These are phyloP conservation scores for Microtus oregoni DNA, from an alignment of 2,113 vertebrate genomes.

Conservation along the genomic window DNA sequence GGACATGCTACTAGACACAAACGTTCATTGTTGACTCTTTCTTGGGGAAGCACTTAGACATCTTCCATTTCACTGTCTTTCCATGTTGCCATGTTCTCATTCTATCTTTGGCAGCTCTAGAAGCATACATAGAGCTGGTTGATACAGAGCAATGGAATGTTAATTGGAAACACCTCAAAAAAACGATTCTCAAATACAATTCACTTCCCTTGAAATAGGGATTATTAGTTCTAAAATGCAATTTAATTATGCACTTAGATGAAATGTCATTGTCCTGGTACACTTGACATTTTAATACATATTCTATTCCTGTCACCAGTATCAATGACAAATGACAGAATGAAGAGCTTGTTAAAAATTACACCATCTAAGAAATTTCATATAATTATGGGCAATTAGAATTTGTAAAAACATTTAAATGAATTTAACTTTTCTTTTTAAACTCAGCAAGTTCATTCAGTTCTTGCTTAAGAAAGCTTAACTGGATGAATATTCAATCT, in stretches of 20 bases:
- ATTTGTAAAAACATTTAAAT: slow-evolving; percentile 74
- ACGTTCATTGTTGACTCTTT: not conserved
- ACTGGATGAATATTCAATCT: not conserved
- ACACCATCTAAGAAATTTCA: slow-evolving; percentile 65
- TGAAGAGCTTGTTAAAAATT: slow-evolving; percentile 71
- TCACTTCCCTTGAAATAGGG: slow-evolving; percentile 38
- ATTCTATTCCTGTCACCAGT: slow-evolving; percentile 57
- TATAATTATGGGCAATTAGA: slow-evolving; percentile 69
- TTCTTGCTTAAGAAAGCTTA: slow-evolving; percentile 23
- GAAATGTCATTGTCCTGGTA: slow-evolving; percentile 61
- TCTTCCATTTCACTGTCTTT: slow-evolving; percentile 21
- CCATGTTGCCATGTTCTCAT: not conserved
- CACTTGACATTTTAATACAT: slow-evolving; percentile 66
- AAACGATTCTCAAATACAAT: slow-evolving; percentile 50
- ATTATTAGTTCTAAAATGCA: slow-evolving; percentile 59
- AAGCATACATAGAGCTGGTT: not conserved
- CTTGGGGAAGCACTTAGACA: slow-evolving; percentile 44
- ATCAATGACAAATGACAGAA: slow-evolving; percentile 78
- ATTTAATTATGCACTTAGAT: slow-evolving; percentile 67
- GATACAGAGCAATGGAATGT: not conserved
- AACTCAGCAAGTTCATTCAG: not conserved
- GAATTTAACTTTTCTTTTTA: slow-evolving; percentile 52
- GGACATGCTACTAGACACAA: slow-evolving; percentile 52
- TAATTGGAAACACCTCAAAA: not conserved
- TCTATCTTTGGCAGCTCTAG: not conserved